Evolutionary conservation across 1,140 invertebrate genomes (phyloP), one percentile per base, ranked within the genome.

Genomic region (Adoxophyes honmai): DNA sequence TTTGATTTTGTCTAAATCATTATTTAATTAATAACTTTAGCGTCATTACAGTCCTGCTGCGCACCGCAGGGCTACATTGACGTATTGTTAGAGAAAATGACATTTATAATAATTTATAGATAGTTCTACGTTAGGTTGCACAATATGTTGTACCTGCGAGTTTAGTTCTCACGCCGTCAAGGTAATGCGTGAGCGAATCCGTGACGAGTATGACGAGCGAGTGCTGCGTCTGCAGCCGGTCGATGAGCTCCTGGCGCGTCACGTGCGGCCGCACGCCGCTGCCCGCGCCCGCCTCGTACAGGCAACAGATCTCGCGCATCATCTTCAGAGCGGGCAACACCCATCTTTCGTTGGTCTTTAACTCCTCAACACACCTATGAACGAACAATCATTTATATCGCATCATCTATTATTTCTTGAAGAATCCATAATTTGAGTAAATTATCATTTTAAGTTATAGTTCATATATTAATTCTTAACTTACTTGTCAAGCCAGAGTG

Each of bases 321-420:
- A 98, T 96, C 82, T 98, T 98, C 37, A 99, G 89, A 7, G 98
- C 96, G 16, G 98, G 97, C 65, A 99, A 81, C 6, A 97, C 98
- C 97, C 97, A 99, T 54, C 91, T 93, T 68, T 97, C 96, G 39
- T 93, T 93, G 55, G 92, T 93, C 78, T 98, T 98, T 21, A 99
- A 86, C 83, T 99, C 97, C 69, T 98, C 96, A 9, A 99, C 97
- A 83, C 98, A 99, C 77, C 89, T 90, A 52, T 16, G 58, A 57
- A 62, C 54, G 10, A 39, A 39, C 9, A 16, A 7, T 16, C 38
- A 39, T 4, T 39, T 14, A 16, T 15, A 11, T 11, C 18, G 4
- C 14, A 11, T 28, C 10, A 5, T 5, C 13, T 14, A 38, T 7
- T 7, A n/a, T n/a, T n/a, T 14, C 37, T 15, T 2, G 4, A 37